A percentile compares a stretch with the other conserved stretches of the same genome.
Evolutionary conservation across 2,797 vertebrate species (phyloP).

Genomic region (Kryptopterus vitreolus): DNA sequence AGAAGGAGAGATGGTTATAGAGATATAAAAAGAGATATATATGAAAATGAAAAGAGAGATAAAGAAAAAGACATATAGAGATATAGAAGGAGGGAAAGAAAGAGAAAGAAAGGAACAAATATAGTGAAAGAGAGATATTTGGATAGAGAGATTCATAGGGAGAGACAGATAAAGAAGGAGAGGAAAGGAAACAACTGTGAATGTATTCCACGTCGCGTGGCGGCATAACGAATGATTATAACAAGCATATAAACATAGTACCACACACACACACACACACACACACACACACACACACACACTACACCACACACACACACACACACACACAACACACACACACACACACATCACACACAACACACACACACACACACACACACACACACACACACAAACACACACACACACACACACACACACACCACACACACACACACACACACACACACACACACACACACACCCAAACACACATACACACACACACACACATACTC

Average conservation of each 20-base stretch:
- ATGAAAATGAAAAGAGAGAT: not conserved
- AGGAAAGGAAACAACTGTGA: not conserved
- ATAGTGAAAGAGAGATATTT: too few relatives aligned
- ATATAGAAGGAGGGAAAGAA: not conserved
- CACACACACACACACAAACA: not conserved
- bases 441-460: not conserved
- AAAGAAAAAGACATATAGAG: constrained; percentile 2
- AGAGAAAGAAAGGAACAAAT: too few relatives aligned
- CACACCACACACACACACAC: not conserved
- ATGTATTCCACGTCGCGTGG: too few relatives aligned
- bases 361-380: not conserved
- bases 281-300: too few relatives aligned
- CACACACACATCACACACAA: too few relatives aligned
- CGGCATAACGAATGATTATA: not conserved
- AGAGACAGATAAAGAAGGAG: not conserved
- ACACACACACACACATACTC: not conserved
- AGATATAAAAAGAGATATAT: not conserved
- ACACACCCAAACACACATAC: constrained; percentile 15
- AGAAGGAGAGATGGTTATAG: not conserved
- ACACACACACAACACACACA: not conserved
- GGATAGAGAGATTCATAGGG: not conserved
- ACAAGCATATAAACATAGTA: not conserved
- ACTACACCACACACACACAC: too few relatives aligned
- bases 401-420: not conserved
- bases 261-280: not conserved